phyloP scores from a whole-genome alignment of 2,888 invertebrate species.

The Sarcophaga subvicina region DNA sequence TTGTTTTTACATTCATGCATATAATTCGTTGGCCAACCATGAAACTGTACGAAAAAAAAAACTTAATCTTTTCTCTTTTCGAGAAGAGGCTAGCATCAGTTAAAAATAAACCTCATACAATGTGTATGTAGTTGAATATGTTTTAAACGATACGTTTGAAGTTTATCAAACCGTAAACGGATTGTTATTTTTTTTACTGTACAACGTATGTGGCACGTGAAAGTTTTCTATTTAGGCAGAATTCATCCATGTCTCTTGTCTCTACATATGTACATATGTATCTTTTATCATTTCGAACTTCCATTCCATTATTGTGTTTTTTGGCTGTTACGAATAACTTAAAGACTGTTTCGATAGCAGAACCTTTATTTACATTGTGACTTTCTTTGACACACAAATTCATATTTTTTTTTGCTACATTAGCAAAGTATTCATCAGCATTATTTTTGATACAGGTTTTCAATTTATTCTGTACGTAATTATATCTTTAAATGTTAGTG shows the following conservation, averaged over 20 bases:
- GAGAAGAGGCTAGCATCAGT: background rate
- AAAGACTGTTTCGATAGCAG: background rate
- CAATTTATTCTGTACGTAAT: too few relatives aligned
- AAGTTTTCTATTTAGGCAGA: conserved; percentile 46
- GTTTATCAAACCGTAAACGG: conserved; percentile 67
- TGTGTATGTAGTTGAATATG: conserved; percentile 45
- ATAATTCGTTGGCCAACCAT: conserved; percentile 56
- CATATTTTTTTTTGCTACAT: too few relatives aligned
- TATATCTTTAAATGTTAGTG: background rate
- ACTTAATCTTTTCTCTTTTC: background rate
- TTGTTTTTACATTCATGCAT: conserved; percentile 15
- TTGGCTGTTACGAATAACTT: background rate
- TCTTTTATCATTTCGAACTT: background rate
- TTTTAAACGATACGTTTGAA: conserved; percentile 66
- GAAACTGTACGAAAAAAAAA: conserved; percentile 32
- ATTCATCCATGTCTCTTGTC: background rate
- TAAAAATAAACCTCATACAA: conserved; percentile 34
- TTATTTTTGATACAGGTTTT: too few relatives aligned
- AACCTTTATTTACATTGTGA: background rate
- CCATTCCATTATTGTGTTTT: background rate
- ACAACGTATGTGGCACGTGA: conserved; percentile 34
- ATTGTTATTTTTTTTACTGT: conserved; percentile 45
- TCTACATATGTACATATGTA: background rate
- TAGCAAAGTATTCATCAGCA: too few relatives aligned
- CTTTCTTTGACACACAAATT: background rate